Percentiles rank a stretch among this genome's conserved stretches.
Conservation (phyloP, 1,140 invertebrate genomes). For the Pinna nobilis region DNA sequence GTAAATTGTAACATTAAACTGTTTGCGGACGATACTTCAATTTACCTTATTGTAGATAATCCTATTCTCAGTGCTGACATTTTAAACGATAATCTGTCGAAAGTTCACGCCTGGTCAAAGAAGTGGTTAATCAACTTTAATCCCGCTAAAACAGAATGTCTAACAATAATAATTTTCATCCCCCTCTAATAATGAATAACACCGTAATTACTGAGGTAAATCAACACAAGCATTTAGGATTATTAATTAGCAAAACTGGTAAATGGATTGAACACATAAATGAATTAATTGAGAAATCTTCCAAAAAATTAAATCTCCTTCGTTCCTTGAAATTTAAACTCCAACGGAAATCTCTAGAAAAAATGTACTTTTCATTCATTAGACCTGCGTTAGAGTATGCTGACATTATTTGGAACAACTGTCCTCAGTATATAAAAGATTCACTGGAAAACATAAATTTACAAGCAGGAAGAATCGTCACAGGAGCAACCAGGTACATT, state of each 20-base stretch:
- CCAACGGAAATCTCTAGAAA: neutral
- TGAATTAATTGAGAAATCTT: neutral
- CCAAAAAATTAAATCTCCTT: neutral
- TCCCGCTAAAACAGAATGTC: conserved; percentile 5
- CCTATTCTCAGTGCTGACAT: neutral
- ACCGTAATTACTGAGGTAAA: neutral
- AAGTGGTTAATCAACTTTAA: conserved; percentile 15
- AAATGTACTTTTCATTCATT: conserved; percentile 4
- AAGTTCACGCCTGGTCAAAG: neutral
- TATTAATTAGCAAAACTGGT: neutral
- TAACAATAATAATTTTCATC: neutral
- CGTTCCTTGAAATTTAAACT: conserved; percentile 6
- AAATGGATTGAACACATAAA: neutral
- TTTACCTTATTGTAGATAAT: conserved; percentile 8
- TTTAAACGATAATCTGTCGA: neutral
- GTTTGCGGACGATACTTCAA: conserved; percentile 16
- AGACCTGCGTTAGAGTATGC: too few species aligned
- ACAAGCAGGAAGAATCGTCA: too few species aligned
- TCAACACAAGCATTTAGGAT: conserved; percentile 14
- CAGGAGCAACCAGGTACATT: too few species aligned
- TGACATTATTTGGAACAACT: neutral
- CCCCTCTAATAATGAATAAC: conserved; percentile 7
- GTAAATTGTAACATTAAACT: conserved; percentile 7
- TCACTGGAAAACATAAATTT: neutral
- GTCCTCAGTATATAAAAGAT: neutral